Conservation (phyloP, 2,888 invertebrate genomes). For the Psylliodes chrysocephalus region DNA sequence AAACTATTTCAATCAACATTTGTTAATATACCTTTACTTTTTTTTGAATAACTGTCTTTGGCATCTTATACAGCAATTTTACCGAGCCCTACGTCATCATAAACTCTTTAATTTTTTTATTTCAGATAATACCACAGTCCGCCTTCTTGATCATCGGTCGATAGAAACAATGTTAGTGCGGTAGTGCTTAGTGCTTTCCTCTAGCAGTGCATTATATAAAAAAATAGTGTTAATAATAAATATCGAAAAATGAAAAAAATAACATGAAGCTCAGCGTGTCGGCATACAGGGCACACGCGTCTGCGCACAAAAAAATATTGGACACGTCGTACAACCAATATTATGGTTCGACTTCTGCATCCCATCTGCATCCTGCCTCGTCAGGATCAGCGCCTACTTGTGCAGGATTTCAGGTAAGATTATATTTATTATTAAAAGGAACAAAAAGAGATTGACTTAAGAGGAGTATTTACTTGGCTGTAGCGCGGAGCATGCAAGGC, state of each 20-base stretch:
- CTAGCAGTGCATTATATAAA: constrained; percentile 14
- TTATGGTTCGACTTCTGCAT: constrained; percentile 80
- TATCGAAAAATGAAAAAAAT: constrained; percentile 40
- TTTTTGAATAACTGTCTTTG: no score
- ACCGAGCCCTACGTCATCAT: no score
- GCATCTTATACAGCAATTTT: no score
- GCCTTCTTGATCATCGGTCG: background rate
- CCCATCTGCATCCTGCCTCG: constrained; percentile 63
- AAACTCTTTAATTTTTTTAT: no score
- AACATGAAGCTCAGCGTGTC: constrained; percentile 88
- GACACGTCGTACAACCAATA: constrained; percentile 79
- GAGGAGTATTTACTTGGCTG: no score
- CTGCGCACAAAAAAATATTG: constrained; percentile 88
- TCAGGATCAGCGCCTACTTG: constrained; percentile 62
- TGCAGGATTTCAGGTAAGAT: constrained; percentile 69
- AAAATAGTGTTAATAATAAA: constrained; percentile 16
- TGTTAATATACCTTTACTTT: no score
- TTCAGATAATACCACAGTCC: constrained; percentile 30
- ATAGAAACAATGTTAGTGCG: constrained; percentile 29
- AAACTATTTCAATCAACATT: no score
- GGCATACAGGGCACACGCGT: constrained; percentile 88
- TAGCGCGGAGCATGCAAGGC: no score
- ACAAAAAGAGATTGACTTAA: no score
- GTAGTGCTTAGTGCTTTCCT: constrained; percentile 33
- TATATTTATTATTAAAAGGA: no score